Base-by-base conservation (phyloP, 2,113 vertebrate species). In the Prunella himalayana region DNA sequence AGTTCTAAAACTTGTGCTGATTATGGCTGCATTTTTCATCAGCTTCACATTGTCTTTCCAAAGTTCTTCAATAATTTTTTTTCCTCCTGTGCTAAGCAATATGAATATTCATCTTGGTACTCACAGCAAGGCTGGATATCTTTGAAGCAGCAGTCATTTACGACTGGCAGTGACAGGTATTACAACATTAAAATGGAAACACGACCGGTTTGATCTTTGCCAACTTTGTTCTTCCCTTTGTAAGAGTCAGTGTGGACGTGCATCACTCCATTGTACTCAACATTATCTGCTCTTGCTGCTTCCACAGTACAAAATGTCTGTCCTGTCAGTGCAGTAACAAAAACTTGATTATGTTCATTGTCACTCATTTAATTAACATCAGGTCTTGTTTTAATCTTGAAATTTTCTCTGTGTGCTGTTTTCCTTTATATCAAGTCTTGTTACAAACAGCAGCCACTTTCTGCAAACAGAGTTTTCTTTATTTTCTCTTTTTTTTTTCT, bases 201-300 rank as follows among this genome's bases (percentile, higher is more conserved):
- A 73, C 17, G 82, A 88, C 86, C 20, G 0, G 94, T 93, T 96
- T 97, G 89, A 96, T 96, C 92, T 93, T 63, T 92, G 61, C 61
- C 92, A 95, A 61, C 92, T 96, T 96, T 93, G 75, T 97, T 94
- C 92, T 97, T 94, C 82, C 53, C 79, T 90, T 82, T 92, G n/a
- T 56, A 6, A 25, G 75, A 86, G 61, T 41, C 88, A 69, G 69
- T 49, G 47, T 82, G 72, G 90, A 82, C 12, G 10, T 66, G 70
- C 57, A 53, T 56, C 79, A 78, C 65, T 76, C 70, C 75, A 45
- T 72, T 57, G 78, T 70, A 37, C 65, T 90, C 84, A 65, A 11
- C 35, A 13, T 42, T 78, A 80, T 59, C 61, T 76, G 13, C 10
- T 65, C 37, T n/a, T 73, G 61, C 73, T 86, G 63, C 72, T 81